phyloP scores from a whole-genome alignment of 1,140 invertebrate genomes.

The Helicoverpa armigera region DNA sequence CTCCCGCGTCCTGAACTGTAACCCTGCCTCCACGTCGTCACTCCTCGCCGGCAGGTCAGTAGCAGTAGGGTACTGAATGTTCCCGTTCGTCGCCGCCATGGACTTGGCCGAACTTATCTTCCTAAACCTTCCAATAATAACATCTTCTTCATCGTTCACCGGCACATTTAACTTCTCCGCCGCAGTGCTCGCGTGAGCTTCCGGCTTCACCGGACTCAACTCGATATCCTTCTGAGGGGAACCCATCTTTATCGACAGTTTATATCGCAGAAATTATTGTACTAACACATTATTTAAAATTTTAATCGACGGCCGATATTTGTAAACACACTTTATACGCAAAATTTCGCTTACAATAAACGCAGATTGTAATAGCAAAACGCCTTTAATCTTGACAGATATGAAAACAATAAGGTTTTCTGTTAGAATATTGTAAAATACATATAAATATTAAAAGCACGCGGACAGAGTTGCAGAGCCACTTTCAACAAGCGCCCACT shows the following conservation, averaged over 20 bases:
- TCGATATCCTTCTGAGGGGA: slow-evolving; percentile 79
- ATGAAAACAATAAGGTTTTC: slow-evolving; percentile 7
- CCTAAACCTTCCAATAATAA: slow-evolving; percentile 84
- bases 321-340: slow-evolving; percentile 3
- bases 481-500: slow-evolving; percentile 24
- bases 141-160: slow-evolving; percentile 80
- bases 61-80: slow-evolving; percentile 79
- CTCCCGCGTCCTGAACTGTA: slow-evolving; percentile 75
- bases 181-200: slow-evolving; percentile 49
- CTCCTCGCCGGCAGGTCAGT: slow-evolving; percentile 65
- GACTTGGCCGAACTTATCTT: slow-evolving; percentile 86
- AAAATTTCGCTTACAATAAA: background rate
- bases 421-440: slow-evolving; percentile 42
- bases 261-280: slow-evolving; percentile 9
- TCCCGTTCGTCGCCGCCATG: slow-evolving; percentile 85
- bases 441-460: slow-evolving; percentile 46
- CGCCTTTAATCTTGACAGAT: background rate
- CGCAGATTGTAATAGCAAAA: background rate
- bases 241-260: slow-evolving; percentile 63
- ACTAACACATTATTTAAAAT: slow-evolving; percentile 34
- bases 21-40: slow-evolving; percentile 78
- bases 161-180: slow-evolving; percentile 62
- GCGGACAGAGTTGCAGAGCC: slow-evolving; percentile 34
- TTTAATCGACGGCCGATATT: background rate
- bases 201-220: slow-evolving; percentile 73